Evolutionary conservation across 2,113 vertebrate species (phyloP).

Genomic region (Pedetes capensis): DNA sequence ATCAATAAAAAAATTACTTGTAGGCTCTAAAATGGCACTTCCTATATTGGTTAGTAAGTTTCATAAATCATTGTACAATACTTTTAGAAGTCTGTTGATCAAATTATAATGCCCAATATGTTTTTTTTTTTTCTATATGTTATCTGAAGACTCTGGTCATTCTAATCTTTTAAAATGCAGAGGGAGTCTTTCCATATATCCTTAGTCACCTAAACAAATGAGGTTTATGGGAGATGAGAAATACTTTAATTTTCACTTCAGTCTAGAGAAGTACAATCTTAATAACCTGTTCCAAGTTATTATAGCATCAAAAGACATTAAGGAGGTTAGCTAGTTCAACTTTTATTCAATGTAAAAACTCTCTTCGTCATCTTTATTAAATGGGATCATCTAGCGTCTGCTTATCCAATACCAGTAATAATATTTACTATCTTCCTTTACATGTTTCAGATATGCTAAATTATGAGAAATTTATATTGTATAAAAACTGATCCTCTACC

Average conservation of each 20-base stretch:
- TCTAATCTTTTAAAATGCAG: slow-evolving; percentile 53
- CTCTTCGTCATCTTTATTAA: not conserved
- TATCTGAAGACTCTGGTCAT: slow-evolving; percentile 4
- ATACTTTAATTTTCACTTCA: slow-evolving; percentile 66
- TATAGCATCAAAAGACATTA: not conserved
- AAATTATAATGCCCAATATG: not conserved
- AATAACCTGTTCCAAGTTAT: slow-evolving; percentile 37
- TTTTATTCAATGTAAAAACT: slow-evolving; percentile 6
- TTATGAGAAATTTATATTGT: not conserved
- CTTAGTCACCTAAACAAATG: slow-evolving; percentile 67
- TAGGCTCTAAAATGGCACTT: slow-evolving; percentile 59
- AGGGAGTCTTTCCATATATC: slow-evolving; percentile 1
- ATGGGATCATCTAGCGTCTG: not conserved
- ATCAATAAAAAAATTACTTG: slow-evolving; percentile 42
- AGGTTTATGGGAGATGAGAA: slow-evolving; percentile 76
- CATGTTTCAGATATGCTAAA: slow-evolving; percentile 15
- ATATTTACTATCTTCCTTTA: not conserved
- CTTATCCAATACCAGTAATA: slow-evolving; percentile 9
- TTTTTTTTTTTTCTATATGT: not conserved
- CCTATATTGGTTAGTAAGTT: slow-evolving; percentile 28
- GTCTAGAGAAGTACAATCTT: slow-evolving; percentile 13
- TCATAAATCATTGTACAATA: slow-evolving; percentile 40
- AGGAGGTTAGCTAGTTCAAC: slow-evolving; percentile 22
- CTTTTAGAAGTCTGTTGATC: slow-evolving; percentile 46
- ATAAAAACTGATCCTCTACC: not conserved